A percentile compares a stretch with the other conserved stretches of the same genome.
Evolutionary conservation across 2,113 vertebrate species (phyloP).

Genomic region (Budorcas taxicolor): DNA sequence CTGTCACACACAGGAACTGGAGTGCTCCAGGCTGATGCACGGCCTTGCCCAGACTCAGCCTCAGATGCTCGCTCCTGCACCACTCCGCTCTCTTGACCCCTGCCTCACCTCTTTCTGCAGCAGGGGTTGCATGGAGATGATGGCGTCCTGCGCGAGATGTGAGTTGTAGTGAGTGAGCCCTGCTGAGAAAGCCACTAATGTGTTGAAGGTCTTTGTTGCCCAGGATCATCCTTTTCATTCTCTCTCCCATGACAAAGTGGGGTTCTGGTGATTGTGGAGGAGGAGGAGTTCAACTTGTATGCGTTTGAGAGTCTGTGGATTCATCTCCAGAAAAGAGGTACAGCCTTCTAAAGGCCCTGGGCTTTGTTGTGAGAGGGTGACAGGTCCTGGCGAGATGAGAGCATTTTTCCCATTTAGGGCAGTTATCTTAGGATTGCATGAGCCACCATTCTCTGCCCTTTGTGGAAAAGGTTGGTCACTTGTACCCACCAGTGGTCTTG

Average conservation of each 20-base stretch:
- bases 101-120: no score
- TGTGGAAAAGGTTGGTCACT: not conserved
- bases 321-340: not conserved
- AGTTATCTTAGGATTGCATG: not conserved
- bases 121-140: not conserved
- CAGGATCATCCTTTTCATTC: rapidly evolving
- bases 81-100: not conserved
- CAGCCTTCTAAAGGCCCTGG: not conserved
- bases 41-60: no score
- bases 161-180: rapidly evolving
- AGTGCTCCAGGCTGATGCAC: rapidly evolving
- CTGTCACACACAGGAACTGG: rapidly evolving
- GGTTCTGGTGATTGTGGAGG: not conserved
- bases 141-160: no score
- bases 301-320: not conserved
- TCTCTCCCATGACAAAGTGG: rapidly evolving
- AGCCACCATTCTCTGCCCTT: not conserved
- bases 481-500: not conserved
- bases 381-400: not conserved
- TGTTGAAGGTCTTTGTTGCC: not conserved
- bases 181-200: not conserved
- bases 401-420: not conserved
- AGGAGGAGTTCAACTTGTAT: no score
- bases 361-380: not conserved
- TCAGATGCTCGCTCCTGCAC: rapidly evolving